Percentiles rank a stretch among this genome's conserved stretches.
phyloP scores from a whole-genome alignment of 2,113 vertebrate genomes.

The Colossoma macropomum region DNA sequence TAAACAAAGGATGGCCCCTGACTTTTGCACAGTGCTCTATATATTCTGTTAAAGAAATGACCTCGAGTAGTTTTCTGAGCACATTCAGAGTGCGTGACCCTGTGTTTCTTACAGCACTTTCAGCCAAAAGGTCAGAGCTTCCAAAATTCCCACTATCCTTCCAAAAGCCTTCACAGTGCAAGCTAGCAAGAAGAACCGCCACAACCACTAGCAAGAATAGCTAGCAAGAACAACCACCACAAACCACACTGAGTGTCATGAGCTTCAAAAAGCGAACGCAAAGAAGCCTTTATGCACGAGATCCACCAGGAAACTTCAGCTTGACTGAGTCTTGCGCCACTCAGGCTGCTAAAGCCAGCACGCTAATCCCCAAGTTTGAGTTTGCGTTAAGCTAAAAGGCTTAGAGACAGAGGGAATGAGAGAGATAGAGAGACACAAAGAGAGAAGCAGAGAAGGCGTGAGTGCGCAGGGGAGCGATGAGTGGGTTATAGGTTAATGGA shows the following conservation, averaged over 20 bases:
- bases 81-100: too few species aligned
- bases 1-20: too few species aligned
- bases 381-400: slow-evolving; percentile 22
- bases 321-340: not conserved
- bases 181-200: not conserved
- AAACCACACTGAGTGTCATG: not conserved
- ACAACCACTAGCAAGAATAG: not conserved
- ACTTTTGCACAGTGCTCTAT: too few species aligned
- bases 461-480: slow-evolving; percentile 22
- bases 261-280: not conserved
- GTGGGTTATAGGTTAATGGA: slow-evolving; percentile 59
- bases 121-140: not conserved
- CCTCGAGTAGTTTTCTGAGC: too few species aligned
- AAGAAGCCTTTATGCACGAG: slow-evolving; percentile 13
- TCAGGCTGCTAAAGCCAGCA: slow-evolving; percentile 10
- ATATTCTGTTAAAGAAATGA: too few species aligned
- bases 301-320: not conserved
- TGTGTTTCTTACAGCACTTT: not conserved
- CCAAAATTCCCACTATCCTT: not conserved
- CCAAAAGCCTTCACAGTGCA: not conserved
- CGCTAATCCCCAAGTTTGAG: slow-evolving; percentile 16
- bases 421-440: slow-evolving; percentile 3
- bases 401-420: slow-evolving; percentile 7
- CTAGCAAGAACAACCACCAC: not conserved
- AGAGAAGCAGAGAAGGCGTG: slow-evolving; percentile 19